Evolutionary conservation across 2,888 invertebrate genomes (phyloP), one percentile per base, ranked within the genome.

Genomic region (Nipponacmea schrenckii): DNA sequence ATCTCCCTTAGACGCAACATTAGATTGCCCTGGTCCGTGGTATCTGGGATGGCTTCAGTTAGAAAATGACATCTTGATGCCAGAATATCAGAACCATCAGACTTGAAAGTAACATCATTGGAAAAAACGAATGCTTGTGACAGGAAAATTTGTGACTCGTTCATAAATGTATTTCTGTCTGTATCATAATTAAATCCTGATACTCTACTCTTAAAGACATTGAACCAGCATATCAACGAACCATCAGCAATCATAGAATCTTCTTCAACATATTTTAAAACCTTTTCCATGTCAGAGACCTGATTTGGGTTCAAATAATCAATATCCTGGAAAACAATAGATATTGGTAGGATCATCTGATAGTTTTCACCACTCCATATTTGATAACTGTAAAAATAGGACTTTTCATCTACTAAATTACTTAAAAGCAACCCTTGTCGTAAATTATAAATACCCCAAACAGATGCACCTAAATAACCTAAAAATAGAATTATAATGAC

Each of bases 61-160:
- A 96, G 95, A 67, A 97, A 93, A 65, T 96, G 90, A 85, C 95
- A 95, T 73, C 97, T 91, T 64, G 96, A 95, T 0, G 95, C 95
- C 4, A 94, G 84, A 39, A 97, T 92, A 92, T 67, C 91, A 91
- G 50, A 69, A 8, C 62, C 15, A 14, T 74, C 69, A 1, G 50
- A 46, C 62, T 74, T 79, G 24, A 84, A 68, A 17, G 77, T 73
- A n/a, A 83, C 69, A 64, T 83, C 83, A 71, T 78, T 81, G 56
- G 72, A 17, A 64, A 78, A 80, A 27, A 67, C 48, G 5, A 69
- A 63, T 17, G 62, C 44, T 26, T 24, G 12, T 45, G 63, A 7
- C 14, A 76, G 50, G 72, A 79, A 73, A 26, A 20, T 26, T 10
- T 24, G 50, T 7, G 77, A 62, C 15, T 63, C 50, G 1, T 46